Base-by-base conservation (phyloP, 2,888 invertebrate genomes). In the Unio pictorum region DNA sequence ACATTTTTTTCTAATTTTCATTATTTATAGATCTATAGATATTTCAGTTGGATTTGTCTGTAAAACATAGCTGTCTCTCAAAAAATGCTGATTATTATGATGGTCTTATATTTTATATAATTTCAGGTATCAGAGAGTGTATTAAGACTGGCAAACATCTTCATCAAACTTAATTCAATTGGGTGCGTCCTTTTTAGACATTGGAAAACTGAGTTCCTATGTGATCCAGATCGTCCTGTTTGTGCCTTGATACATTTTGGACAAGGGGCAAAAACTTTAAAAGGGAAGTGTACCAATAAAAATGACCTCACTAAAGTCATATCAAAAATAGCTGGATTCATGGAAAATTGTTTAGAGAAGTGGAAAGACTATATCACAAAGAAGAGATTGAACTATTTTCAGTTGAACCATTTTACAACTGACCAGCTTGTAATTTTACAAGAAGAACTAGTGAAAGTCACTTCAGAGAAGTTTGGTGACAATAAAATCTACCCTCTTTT, bases 381-480 rank as follows among this genome's bases (percentile, higher is more conserved):
- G 17, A 75, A 80, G 57, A 68, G 86, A 55, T 62, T 65, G 20
- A 64, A 81, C 34, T 83, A 75, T 62, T 71, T 73, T 18, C 72
- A 73, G 11, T 75, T 86, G 66, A 86, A 86, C 69, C 72, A 75
- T 66, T 86, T 75, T 72, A 85, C 84, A 18, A 81, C 83, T 4
- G 81, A 82, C 64, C 86, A 86, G 73, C 71, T 86, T 61, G 84
- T 86, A 18, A 79, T 84, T 45, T 76, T 86, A 55, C 79, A 85
- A 61, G 69, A 73, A 60, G 78, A 84, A 59, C 66, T 85, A 55
- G 78, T 81, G 26, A 75, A 69, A 68, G 45, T 79, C 15, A 76
- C 79, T 4, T 65, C 69, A 17, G 66, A 69, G 6, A 59, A 66
- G 11, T 62, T 76, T 4, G 71, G 71, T 4, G 71, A 67, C n/a